Base-by-base conservation (phyloP, 2,797 vertebrate species). In the Thunnus albacares region DNA sequence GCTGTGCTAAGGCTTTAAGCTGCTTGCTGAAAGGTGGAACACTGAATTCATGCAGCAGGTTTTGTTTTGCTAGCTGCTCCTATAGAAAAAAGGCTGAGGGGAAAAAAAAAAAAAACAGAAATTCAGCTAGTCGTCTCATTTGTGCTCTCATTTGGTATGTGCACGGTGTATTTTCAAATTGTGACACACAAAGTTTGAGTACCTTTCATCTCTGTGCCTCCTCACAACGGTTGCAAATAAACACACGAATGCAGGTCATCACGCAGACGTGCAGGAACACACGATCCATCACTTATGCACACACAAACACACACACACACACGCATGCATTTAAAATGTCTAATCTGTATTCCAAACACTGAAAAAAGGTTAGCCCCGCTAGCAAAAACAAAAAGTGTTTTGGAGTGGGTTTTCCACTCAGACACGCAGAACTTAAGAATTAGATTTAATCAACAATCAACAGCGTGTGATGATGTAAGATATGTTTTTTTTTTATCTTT, bases 291-390 rank as follows among this genome's bases (percentile, higher is more conserved):
- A 3, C 28, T 30, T 5, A 30, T 80, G 55, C 11, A 30, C 43
- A 12, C 76, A 15, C 7, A 28, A 74, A 43, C 60, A 49, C 66
- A 69, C 59, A 66, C 49, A 47, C 52, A 65, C 43, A 26, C 45
- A 68, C 60, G 47, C 15, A 24, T 53, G 73, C 35, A 41, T 78
- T 82, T 75, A 51, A 84, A 76, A 84, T 56, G 45, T 65, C 66
- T 35, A 7, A 87, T 90, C 77, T 85, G 86, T 87, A 83, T 85
- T 92, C 76, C 64, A 88, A 92, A 89, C 85, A 82, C 59, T 30
- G 65, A 83, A 43, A 56, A 80, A 85, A 74, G 67, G 73, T 85
- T 82, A 74, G 30, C 14, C 2, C 22, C 3, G 60, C 60, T 45
- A 56, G 59, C 58, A 30, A 76, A 81, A 83, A 84, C 68, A 79